phyloP scores from a whole-genome alignment of 2,888 invertebrate genomes.

The Neoascia interrupta region DNA sequence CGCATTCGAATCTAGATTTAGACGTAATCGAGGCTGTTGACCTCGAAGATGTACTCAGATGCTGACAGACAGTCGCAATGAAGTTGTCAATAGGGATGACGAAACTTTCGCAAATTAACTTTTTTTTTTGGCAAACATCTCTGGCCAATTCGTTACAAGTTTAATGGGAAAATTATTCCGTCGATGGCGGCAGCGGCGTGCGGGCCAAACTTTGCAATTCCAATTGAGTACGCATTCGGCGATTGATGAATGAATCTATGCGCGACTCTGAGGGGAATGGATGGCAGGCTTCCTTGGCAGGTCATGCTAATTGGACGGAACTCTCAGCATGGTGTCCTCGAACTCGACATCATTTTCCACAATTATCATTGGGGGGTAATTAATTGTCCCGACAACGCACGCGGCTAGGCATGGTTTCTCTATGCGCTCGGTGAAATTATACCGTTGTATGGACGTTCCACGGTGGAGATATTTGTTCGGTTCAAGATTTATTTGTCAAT shows the following conservation, averaged over 20 bases:
- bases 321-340: too few relatives aligned
- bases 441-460: too few relatives aligned
- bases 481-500: conserved; percentile 14
- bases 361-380: too few relatives aligned
- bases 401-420: too few relatives aligned
- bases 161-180: conserved; percentile 37
- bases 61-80: too few relatives aligned
- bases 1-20: too few relatives aligned
- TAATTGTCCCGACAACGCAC: too few relatives aligned
- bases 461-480: background rate
- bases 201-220: conserved; percentile 1
- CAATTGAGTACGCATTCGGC: conserved; percentile 27
- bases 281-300: too few relatives aligned
- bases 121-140: background rate
- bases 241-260: conserved; percentile 32
- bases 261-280: background rate
- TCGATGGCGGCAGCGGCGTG: background rate
- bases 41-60: background rate
- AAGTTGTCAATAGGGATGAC: background rate
- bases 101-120: background rate
- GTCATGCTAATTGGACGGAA: too few relatives aligned
- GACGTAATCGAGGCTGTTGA: conserved; percentile 28
- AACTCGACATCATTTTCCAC: too few relatives aligned
- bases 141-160: conserved; percentile 1
- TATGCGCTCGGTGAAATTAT: too few relatives aligned